Evolutionary conservation across 2,113 vertebrate species (phyloP).

Genomic region (Callochromis pleurospilus): DNA sequence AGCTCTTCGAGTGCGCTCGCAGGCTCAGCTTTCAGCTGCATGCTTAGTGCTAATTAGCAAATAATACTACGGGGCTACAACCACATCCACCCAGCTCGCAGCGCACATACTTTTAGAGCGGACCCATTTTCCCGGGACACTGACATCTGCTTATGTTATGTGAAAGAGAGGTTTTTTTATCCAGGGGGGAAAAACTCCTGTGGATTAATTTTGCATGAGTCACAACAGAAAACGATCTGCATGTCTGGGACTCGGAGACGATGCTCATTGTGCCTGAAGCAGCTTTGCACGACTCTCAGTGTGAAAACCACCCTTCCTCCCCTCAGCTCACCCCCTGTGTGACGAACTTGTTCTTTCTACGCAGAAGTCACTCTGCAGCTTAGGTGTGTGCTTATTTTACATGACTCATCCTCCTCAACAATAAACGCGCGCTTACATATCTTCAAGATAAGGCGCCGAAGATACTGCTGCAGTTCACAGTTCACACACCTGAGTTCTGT

Average conservation of each 20-base stretch:
- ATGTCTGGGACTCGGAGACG: not conserved
- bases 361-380: not conserved
- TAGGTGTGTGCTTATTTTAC: not conserved
- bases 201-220: not conserved
- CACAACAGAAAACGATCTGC: not conserved
- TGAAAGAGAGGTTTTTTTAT: not conserved
- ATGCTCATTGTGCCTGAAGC: not conserved
- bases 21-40: not conserved
- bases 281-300: not conserved
- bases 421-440: not conserved
- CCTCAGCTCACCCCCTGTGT: not conserved
- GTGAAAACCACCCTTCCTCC: not conserved
- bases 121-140: not conserved
- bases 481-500: not conserved
- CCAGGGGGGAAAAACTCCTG: not conserved
- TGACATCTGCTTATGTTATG: not conserved
- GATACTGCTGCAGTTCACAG: not conserved
- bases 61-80: fast-evolving
- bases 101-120: not conserved
- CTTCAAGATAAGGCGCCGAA: not conserved
- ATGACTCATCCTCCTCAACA: not conserved
- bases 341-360: not conserved
- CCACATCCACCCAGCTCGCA: not conserved
- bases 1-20: no score
- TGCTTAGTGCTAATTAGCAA: not conserved